Evolutionary conservation across 2,888 invertebrate species (phyloP).

Genomic region (Elegia similella): DNA sequence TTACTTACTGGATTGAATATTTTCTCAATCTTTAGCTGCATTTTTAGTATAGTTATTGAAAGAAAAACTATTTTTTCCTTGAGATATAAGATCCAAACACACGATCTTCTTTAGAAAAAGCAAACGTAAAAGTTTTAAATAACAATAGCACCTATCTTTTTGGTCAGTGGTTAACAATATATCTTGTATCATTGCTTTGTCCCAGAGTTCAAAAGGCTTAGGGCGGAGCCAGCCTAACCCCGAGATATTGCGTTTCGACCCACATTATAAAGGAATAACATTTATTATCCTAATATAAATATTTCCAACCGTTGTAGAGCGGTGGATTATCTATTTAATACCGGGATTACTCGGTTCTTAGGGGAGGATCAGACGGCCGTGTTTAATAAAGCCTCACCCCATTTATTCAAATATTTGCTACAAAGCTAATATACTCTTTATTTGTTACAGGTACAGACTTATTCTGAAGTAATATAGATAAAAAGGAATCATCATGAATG

Average conservation of each 20-base stretch:
- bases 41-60: too few relatives aligned
- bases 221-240: background rate
- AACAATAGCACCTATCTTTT: too few relatives aligned
- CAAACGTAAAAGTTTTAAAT: too few relatives aligned
- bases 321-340: slow-evolving; percentile 1
- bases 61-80: too few relatives aligned
- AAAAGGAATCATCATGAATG: slow-evolving; percentile 58
- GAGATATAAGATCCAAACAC: too few relatives aligned
- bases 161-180: background rate
- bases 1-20: too few relatives aligned
- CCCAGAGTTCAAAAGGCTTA: background rate
- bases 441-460: slow-evolving; percentile 32
- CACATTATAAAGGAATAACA: background rate
- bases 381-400: slow-evolving; percentile 5
- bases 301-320: background rate
- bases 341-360: slow-evolving; percentile 5
- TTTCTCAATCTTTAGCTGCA: too few relatives aligned
- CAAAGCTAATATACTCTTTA: slow-evolving; percentile 6
- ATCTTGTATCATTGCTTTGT: background rate
- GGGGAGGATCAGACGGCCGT: background rate
- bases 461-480: slow-evolving; percentile 60
- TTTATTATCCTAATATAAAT: slow-evolving; percentile 4
- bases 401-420: background rate
- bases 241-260: background rate
- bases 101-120: too few relatives aligned